Evolutionary conservation across 1,140 invertebrate genomes (phyloP), one percentile per base, ranked within the genome.

Genomic region (Lordiphosa collinella): DNA sequence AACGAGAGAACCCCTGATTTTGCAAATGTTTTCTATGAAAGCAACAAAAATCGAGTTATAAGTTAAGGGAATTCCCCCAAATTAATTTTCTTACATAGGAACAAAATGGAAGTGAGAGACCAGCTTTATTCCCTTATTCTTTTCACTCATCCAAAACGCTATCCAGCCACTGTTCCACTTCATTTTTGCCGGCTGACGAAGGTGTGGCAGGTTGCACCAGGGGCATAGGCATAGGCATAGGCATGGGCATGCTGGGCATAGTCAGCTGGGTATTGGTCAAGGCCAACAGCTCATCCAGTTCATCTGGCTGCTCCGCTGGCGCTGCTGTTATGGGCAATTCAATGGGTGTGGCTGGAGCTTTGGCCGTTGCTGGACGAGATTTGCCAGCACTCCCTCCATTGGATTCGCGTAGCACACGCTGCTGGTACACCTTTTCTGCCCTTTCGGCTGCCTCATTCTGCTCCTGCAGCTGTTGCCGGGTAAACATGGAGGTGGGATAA

Each of bases 91-190:
- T n/a, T n/a, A n/a, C n/a, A n/a, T n/a, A n/a, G 18, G 18, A 22
- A 22, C 18, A 22, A 22, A 5, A 6, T 22, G 18, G 18, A 22
- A 22, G 18, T 22, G 18, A 22, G 6, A 22, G 4, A 22, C 18
- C 18, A 3, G 16, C 1, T n/a, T n/a, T n/a, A 18, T 3, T 2
- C 2, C 2, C 2, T 18, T 18, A 1, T 2, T 0, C 1, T 22
- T 22, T 5, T 62, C 34, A 88, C 38, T 88, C 86, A 14, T 86
- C 86, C 6, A 88, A 47, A 0, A 88, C 86, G 14, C 76, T 80
- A 37, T 88, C 86, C n/a, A 88, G 40, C 86, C 86, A 88, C 31
- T 88, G 64, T 25, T 88, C 86, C 25, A 88, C 85, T n/a, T 86
- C 86, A 46, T 78, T 80, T 41, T 85, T 86, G 51, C 59, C 71